Percentiles rank a stretch among this genome's conserved stretches.
Conservation (phyloP, 2,888 invertebrate genomes). For the Drosophila niveifrons region DNA sequence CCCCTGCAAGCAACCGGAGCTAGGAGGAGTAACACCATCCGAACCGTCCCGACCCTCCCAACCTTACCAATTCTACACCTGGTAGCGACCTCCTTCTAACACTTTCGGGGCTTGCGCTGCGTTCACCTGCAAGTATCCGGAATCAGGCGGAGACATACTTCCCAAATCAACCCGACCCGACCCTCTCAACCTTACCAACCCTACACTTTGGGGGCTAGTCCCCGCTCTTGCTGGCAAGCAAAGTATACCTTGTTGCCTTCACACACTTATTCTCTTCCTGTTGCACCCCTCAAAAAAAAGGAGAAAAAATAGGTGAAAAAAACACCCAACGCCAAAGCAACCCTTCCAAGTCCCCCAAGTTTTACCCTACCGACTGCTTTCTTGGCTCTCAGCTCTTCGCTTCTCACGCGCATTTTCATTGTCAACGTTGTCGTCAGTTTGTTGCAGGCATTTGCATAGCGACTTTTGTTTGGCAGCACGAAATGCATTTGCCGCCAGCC, state of each 20-base stretch:
- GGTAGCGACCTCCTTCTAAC: too few species aligned
- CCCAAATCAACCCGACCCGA: background rate
- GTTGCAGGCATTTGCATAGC: constrained; percentile 3
- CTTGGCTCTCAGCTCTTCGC: background rate
- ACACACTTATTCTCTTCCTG: constrained; percentile 14
- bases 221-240: constrained; percentile 27
- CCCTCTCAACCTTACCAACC: background rate
- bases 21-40: too few species aligned
- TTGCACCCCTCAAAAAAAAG: background rate
- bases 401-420: constrained; percentile 44
- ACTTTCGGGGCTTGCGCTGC: too few species aligned
- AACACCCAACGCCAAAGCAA: background rate
- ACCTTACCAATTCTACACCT: too few species aligned
- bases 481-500: constrained; percentile 44
- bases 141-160: background rate
- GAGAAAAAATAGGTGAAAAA: background rate
- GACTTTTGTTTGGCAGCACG: constrained; percentile 29
- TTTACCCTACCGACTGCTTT: background rate
- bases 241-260: constrained; percentile 46
- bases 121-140: background rate
- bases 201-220: background rate
- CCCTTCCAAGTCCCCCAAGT: background rate
- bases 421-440: constrained; percentile 43
- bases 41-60: too few species aligned
- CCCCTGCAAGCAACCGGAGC: background rate